Conservation (phyloP, 1,140 invertebrate genomes). For the Mycetomoellerius zeteki region DNA sequence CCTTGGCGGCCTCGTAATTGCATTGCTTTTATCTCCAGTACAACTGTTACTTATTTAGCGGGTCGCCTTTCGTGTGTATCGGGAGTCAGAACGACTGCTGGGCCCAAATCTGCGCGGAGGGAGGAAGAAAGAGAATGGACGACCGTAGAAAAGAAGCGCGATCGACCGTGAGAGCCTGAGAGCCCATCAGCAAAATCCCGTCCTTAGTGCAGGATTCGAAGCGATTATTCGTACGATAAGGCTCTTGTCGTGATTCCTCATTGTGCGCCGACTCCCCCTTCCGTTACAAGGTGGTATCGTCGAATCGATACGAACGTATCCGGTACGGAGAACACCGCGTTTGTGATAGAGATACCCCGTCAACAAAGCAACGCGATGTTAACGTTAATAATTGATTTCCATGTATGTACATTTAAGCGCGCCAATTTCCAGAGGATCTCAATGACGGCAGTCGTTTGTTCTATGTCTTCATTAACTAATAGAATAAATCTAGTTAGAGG, state of each 20-base stretch:
- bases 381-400: slow-evolving; percentile 63
- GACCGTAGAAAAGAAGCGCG: slow-evolving; percentile 67
- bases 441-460: slow-evolving; percentile 14
- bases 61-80: slow-evolving; percentile 76
- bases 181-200: slow-evolving; percentile 56
- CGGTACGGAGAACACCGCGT: slow-evolving; percentile 20
- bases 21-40: slow-evolving; percentile 46
- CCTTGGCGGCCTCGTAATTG: slow-evolving; percentile 73
- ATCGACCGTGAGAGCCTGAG: slow-evolving; percentile 64
- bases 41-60: slow-evolving; percentile 84
- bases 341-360: slow-evolving; percentile 68
- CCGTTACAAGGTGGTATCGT: slow-evolving; percentile 48
- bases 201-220: slow-evolving; percentile 58
- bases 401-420: slow-evolving; percentile 24
- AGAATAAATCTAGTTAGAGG: too few species aligned
- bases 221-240: slow-evolving; percentile 44
- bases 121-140: slow-evolving; percentile 35
- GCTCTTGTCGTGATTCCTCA: slow-evolving; percentile 71
- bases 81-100: slow-evolving; percentile 75
- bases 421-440: slow-evolving; percentile 43
- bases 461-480: slow-evolving; percentile 34
- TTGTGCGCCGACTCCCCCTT: slow-evolving; percentile 53
- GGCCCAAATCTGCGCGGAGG: slow-evolving; percentile 33
- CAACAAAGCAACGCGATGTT: slow-evolving; percentile 84
- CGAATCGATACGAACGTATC: slow-evolving; percentile 57